Evolutionary conservation across 2,113 vertebrate genomes (phyloP), one percentile per base, ranked within the genome.

Genomic region (Brachypteracias leptosomus): DNA sequence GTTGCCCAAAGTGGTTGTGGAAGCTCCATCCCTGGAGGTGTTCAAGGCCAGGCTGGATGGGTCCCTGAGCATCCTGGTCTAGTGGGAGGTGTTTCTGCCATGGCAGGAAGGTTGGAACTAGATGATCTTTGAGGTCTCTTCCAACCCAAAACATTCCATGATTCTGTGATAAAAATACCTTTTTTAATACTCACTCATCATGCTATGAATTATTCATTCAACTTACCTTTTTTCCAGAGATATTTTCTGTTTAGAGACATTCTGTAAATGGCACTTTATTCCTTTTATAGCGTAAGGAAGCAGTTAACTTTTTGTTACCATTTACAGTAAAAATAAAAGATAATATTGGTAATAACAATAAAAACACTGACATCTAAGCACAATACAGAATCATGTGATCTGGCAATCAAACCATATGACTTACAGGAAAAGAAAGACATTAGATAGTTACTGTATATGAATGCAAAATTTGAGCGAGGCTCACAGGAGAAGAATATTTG

Each of bases 391-490:
- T 83, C 42, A 42, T 85, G 77, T 96, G 88, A 95, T 79, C 92
- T 96, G 95, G 97, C 91, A 96, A 94, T 75, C 55, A 95, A 94
- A 90, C 82, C 78, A 68, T 72, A 68, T 46, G 92, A 80, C 63
- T 98, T 97, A 97, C 96, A 92, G 97, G 97, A 98, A 98, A 28
- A 76, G 26, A 90, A 94, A 96, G 88, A 81, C 96, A 93, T 87
- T 92, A 95, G 93, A 63, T 70, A 46, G 91, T 89, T 97, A 95
- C 59, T 80, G 85, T 95, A 96, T 94, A 72, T 94, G 94, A 97
- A 97, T 91, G 88, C 80, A 96, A 93, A 83, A 96, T 91, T 65
- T 82, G 75, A 91, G 57, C 1, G 0, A 57, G 46, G 54, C 87
- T 94, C 66, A 76, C 57, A 80, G 63, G 72, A 88, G 83, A 65